Conservation (phyloP, 2,797 vertebrate genomes). For the Sarcoramphus papa region DNA sequence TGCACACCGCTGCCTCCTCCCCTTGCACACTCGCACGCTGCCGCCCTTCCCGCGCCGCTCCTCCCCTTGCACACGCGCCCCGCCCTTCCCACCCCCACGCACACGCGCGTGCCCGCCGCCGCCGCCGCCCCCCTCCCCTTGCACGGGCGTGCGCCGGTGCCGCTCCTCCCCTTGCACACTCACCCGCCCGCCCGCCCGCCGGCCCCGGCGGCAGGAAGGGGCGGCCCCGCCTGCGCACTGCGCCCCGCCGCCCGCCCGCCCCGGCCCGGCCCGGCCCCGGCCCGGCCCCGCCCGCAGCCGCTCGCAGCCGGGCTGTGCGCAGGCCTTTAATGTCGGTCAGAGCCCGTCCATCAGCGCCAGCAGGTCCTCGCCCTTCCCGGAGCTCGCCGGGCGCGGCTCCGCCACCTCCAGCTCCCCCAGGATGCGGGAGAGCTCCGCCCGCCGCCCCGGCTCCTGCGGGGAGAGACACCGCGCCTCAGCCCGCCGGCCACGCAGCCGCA, state of each 20-base stretch:
- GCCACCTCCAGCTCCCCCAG: constrained; percentile 87
- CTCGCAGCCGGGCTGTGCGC: too few species aligned
- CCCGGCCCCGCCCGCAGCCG: background rate
- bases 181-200: background rate
- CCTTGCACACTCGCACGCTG: background rate
- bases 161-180: background rate
- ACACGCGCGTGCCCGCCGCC: too few species aligned
- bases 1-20: too few species aligned
- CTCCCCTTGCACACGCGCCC: background rate
- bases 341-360: constrained; percentile 92
- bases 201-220: background rate
- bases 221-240: background rate
- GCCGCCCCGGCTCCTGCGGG: constrained; percentile 83
- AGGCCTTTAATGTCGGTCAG: background rate
- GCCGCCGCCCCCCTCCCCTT: too few species aligned
- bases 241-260: background rate
- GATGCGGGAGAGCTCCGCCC: constrained; percentile 86
- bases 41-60: background rate
- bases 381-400: constrained; percentile 65
- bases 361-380: constrained; percentile 91
- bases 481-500: background rate
- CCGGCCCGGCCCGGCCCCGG: background rate
- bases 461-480: background rate
- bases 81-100: too few species aligned
- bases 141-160: background rate